Evolutionary conservation across 2,113 vertebrate genomes (phyloP).

Genomic region (Oceanodroma tethys): DNA sequence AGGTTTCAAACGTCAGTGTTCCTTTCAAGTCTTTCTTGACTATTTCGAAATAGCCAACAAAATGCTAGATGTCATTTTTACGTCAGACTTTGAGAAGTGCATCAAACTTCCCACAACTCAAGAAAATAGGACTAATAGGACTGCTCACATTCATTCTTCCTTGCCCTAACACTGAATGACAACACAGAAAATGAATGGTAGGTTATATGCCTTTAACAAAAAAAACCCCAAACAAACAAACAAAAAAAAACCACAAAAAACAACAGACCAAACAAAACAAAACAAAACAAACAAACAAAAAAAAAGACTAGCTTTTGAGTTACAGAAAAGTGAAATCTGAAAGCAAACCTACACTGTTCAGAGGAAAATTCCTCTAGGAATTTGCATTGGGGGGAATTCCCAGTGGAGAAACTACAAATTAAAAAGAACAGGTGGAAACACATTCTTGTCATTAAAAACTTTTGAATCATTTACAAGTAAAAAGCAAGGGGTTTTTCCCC

Average conservation of each 20-base stretch:
- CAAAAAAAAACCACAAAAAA: background rate
- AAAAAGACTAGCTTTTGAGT: background rate
- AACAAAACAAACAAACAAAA: background rate
- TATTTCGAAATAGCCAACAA: background rate
- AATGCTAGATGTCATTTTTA: background rate
- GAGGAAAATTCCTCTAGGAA: background rate
- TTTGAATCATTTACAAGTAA: background rate
- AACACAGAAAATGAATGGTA: background rate
- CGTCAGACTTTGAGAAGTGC: background rate
- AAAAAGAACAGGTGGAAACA: background rate
- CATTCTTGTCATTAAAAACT: background rate
- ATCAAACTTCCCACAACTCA: fast-evolving
- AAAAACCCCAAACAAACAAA: background rate
- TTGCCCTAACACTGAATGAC: background rate
- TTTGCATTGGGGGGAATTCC: background rate
- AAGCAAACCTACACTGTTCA: background rate
- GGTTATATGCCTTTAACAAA: background rate
- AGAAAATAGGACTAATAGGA: background rate
- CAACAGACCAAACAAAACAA: fast-evolving
- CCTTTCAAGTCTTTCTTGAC: background rate
- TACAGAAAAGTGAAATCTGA: background rate
- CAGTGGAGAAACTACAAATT: background rate
- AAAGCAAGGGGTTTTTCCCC: background rate
- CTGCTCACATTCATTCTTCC: background rate
- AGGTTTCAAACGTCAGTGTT: background rate